Percentiles rank a stretch among this genome's conserved stretches.
phyloP scores from a whole-genome alignment of 2,888 invertebrate genomes.

The Aricia artaxerxes region DNA sequence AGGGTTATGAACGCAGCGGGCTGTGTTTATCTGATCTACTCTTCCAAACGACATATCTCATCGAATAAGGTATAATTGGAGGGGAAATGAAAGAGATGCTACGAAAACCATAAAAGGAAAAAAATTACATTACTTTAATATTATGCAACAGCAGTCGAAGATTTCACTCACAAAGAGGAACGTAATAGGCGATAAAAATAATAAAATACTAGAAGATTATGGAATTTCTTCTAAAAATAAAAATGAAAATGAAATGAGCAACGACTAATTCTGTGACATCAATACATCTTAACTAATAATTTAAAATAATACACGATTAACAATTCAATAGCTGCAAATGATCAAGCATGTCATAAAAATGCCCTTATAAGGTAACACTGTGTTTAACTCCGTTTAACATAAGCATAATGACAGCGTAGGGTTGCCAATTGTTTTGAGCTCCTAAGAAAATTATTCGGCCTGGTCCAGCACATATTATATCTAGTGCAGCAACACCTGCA shows the following conservation, averaged over 20 bases:
- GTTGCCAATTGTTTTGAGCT: background rate
- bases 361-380: background rate
- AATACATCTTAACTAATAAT: background rate
- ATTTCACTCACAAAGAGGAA: too few species aligned
- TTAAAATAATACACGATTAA: background rate
- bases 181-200: too few species aligned
- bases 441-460: too few species aligned
- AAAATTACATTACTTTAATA: background rate
- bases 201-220: background rate
- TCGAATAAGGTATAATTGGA: background rate
- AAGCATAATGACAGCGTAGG: background rate
- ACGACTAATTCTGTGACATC: background rate
- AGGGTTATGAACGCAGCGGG: conserved; percentile 5
- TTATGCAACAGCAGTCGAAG: too few species aligned
- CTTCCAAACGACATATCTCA: background rate
- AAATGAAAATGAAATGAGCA: background rate
- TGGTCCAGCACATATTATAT: too few species aligned
- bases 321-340: conserved; percentile 4
- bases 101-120: background rate
- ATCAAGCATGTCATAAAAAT: conserved; percentile 7
- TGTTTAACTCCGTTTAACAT: background rate
- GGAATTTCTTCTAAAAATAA: background rate
- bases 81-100: background rate
- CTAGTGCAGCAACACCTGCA: too few species aligned
- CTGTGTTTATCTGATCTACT: background rate